These are phyloP conservation scores for Stenotaenia linearis DNA, from an alignment of 2,888 invertebrate species.

Conservation along the genomic window DNA sequence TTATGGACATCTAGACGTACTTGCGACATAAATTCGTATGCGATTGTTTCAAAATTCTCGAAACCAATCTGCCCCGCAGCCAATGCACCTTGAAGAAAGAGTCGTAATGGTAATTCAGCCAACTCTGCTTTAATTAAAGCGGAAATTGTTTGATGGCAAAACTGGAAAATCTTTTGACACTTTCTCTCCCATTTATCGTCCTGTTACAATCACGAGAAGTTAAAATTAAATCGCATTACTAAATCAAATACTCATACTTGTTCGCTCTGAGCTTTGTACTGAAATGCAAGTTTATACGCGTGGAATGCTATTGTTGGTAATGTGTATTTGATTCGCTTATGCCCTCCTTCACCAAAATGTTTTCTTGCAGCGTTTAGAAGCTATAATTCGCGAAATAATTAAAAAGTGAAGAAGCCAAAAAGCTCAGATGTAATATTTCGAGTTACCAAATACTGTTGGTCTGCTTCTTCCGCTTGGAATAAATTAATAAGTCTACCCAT, in stretches of 20 bases:
- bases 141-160: conserved; percentile 91
- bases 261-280: conserved; percentile 68
- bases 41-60: conserved; percentile 91
- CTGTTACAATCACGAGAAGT: conserved; percentile 46
- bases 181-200: conserved; percentile 99
- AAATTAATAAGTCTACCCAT: conserved; percentile 60
- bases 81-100: conserved; percentile 92
- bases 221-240: no score
- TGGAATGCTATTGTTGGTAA: conserved; percentile 92
- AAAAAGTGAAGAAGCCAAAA: no score
- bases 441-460: conserved; percentile 53
- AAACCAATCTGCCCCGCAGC: conserved; percentile 88
- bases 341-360: conserved; percentile 84
- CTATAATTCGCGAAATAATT: conserved; percentile 45
- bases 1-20: conserved; percentile 44
- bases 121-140: conserved; percentile 91
- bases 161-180: conserved; percentile 95
- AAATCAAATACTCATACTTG: conserved; percentile 55
- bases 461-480: conserved; percentile 53
- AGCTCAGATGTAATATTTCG: background rate
- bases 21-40: conserved; percentile 95
- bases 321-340: conserved; percentile 77
- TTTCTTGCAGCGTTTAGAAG: conserved; percentile 84
- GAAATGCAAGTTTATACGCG: conserved; percentile 80
- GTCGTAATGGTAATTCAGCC: conserved; percentile 82